A percentile compares a stretch with the other conserved stretches of the same genome.
These are phyloP conservation scores for Atopsyche davidsoni DNA, from an alignment of 1,140 invertebrate species.

Conservation along the genomic window DNA sequence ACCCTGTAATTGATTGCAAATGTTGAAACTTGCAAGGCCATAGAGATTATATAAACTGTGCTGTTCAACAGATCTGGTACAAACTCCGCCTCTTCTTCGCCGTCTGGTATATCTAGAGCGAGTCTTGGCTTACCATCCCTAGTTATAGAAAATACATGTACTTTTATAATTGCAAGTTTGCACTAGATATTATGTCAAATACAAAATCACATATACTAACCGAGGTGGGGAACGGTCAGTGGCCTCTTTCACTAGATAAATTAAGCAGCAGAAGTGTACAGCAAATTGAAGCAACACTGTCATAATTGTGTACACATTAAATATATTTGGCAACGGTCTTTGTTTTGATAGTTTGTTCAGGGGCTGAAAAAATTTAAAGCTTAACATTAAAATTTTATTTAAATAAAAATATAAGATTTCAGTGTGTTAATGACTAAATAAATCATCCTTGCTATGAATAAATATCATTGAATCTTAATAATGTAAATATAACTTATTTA, in stretches of 20 bases:
- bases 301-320: slow-evolving; percentile 94
- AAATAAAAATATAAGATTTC: no score
- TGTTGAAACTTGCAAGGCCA: slow-evolving; percentile 94
- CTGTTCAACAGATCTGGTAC: slow-evolving; percentile 93
- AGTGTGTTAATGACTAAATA: neutral
- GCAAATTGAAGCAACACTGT: slow-evolving; percentile 94
- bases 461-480: neutral
- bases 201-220: slow-evolving; percentile 48
- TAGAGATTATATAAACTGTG: slow-evolving; percentile 96
- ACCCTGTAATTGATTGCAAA: slow-evolving; percentile 99
- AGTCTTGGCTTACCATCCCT: slow-evolving; percentile 54
- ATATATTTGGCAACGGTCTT: slow-evolving; percentile 96
- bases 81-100: slow-evolving; percentile 83
- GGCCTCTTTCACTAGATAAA: slow-evolving; percentile 84
- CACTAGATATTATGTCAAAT: no score
- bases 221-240: slow-evolving; percentile 56
- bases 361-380: slow-evolving; percentile 72
- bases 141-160: neutral
- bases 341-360: slow-evolving; percentile 88
- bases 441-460: neutral
- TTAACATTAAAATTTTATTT: no score
- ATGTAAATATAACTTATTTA: slow-evolving; percentile 17
- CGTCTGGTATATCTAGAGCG: slow-evolving; percentile 54
- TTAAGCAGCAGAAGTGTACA: slow-evolving; percentile 88
- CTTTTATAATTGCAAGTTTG: no score